Conservation (phyloP, 2,797 vertebrate genomes). For the Malacoraja senta region DNA sequence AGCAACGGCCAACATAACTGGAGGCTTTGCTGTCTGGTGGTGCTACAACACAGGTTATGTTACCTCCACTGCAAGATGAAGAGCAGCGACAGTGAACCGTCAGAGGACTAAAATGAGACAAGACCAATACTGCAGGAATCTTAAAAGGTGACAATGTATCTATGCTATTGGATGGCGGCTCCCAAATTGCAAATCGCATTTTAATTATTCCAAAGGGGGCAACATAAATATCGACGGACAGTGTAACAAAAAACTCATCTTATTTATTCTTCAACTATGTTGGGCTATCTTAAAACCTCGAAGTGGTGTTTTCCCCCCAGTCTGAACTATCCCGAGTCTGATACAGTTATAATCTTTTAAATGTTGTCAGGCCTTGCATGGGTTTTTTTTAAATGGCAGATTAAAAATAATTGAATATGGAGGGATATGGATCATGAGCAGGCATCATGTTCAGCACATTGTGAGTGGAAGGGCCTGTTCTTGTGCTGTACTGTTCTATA, state of each 20-base stretch:
- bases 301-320: not conserved
- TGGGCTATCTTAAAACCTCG: not conserved
- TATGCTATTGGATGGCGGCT: slow-evolving; percentile 23
- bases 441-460: no score
- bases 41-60: slow-evolving; percentile 59
- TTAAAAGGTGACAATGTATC: slow-evolving; percentile 40
- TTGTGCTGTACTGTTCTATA: no score
- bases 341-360: slow-evolving; percentile 42
- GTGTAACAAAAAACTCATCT: slow-evolving; percentile 20
- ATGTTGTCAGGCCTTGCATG: slow-evolving; percentile 41
- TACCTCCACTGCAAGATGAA: slow-evolving; percentile 43
- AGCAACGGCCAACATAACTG: slow-evolving; percentile 41
- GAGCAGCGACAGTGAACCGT: slow-evolving; percentile 43
- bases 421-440: no score
- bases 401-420: slow-evolving; percentile 28
- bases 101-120: slow-evolving; percentile 38
- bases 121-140: slow-evolving; percentile 36
- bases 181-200: not conserved
- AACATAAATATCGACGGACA: not conserved
- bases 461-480: no score
- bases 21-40: slow-evolving; percentile 59
- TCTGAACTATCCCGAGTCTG: slow-evolving; percentile 29
- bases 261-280: no score
- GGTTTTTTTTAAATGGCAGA: not conserved
- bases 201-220: slow-evolving; percentile 37